Conservation (phyloP, 2,113 vertebrate genomes). For the Burhinus bistriatus region DNA sequence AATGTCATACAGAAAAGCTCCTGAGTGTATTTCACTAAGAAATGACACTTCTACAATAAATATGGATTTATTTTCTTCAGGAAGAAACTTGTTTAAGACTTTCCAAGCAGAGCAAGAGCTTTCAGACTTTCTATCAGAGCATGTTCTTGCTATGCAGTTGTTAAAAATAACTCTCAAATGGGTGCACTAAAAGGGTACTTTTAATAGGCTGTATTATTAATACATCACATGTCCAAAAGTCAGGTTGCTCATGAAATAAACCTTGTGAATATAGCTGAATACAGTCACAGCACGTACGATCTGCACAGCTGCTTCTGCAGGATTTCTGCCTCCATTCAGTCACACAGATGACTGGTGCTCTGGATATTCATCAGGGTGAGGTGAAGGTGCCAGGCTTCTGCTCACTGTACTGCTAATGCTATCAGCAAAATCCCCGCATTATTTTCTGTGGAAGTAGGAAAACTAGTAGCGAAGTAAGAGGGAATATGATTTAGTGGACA, state of each 20-base stretch:
- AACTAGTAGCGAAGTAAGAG: neutral
- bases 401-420: neutral
- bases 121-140: neutral
- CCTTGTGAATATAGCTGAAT: neutral
- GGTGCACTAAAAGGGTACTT: neutral
- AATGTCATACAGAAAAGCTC: slow-evolving; percentile 1
- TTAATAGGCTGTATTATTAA: slow-evolving; percentile 4
- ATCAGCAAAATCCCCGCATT: neutral
- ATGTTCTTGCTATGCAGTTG: neutral
- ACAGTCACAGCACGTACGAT: neutral
- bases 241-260: neutral
- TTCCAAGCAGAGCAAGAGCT: neutral
- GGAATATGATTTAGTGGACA: neutral
- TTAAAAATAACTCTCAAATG: slow-evolving; percentile 27
- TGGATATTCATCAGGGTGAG: neutral
- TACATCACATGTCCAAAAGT: neutral
- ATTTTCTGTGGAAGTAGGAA: neutral
- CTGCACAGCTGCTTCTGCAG: neutral
- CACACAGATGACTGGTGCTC: neutral
- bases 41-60: slow-evolving; percentile 31
- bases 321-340: neutral
- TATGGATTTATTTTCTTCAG: slow-evolving; percentile 16
- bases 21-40: neutral
- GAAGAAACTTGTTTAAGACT: slow-evolving; percentile 20
- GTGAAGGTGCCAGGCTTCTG: neutral